Evolutionary conservation across 1,140 invertebrate genomes (phyloP), one percentile per base, ranked within the genome.

Genomic region (Eumaeus atala): DNA sequence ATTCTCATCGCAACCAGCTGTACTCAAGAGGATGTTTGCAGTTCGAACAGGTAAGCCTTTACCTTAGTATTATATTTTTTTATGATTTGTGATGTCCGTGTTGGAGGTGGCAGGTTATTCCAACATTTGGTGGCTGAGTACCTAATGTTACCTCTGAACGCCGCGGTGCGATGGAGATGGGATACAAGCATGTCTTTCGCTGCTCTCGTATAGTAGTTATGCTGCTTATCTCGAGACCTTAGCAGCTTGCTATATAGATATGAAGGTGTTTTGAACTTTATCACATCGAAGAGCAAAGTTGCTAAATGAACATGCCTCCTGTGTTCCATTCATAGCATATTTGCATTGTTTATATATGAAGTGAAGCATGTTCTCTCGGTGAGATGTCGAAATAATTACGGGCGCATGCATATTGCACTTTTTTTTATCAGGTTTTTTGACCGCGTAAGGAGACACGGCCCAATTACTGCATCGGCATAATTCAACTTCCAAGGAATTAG

Each of bases 241-340:
- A 9, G 21, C 10, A 50, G 28, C 14, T 50, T 50, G n/a, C n/a
- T 14, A 11, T 35, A 50, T 34, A 50, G 9, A 50, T 50, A 50
- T n/a, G 11, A 50, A 9, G 48, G 48, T 9, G 21, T n/a, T 50
- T 50, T 34, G 4, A 3, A 9, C 12, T 50, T 33, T 12, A 50
- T 11, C 0, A 50, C 21, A 1, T 28, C 48, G 9, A 50, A 50
- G 9, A 50, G 28, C n/a, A 50, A 34, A 1, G 48, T 35, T 3
- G 48, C 48, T 7, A 50, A 14, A 33, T 50, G 48, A 12, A 50
- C 11, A 3, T 4, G 6, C 11, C 48, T 50, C 10, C 48, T 21
- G 21, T 10, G 33, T 1, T 50, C 33, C 48, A 50, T 50, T 12
- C 33, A 10, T 12, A 50, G 48, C n/a, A 50, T 50, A 3, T 36